These are phyloP conservation scores for Ormyrus nitidulus DNA, from an alignment of 2,888 invertebrate species.

Conservation along the genomic window DNA sequence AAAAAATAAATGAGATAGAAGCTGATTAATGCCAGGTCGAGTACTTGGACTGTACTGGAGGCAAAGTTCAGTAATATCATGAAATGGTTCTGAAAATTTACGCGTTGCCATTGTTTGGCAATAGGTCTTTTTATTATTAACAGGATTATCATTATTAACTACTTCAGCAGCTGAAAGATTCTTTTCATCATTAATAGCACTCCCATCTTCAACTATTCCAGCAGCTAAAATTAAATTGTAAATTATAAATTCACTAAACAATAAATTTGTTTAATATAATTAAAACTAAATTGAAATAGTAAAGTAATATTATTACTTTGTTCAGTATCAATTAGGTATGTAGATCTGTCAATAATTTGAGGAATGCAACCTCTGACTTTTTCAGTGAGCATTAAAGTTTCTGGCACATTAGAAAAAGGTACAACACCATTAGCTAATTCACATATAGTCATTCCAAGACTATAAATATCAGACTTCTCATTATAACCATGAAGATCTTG, in stretches of 20 bases:
- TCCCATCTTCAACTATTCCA: conserved; percentile 4
- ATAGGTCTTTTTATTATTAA: conserved; percentile 24
- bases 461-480: conserved; percentile 93
- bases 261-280: neutral
- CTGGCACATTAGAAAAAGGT: conserved; percentile 89
- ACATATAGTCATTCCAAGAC: conserved; percentile 90
- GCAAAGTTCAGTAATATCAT: conserved; percentile 85
- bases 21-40: conserved; percentile 83
- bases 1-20: conserved; percentile 86
- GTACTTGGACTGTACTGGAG: conserved; percentile 83
- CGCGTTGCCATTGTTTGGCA: conserved; percentile 70
- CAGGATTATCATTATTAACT: conserved; percentile 54
- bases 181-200: too few species aligned
- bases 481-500: conserved; percentile 94
- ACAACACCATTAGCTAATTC: conserved; percentile 93
- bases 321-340: conserved; percentile 78
- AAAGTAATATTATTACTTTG: conserved; percentile 55
- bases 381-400: conserved; percentile 94
- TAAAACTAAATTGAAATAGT: neutral
- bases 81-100: conserved; percentile 85
- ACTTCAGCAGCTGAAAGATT: too few species aligned
- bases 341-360: conserved; percentile 84
- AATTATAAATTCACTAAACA: neutral
- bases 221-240: conserved; percentile 47
- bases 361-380: conserved; percentile 89